Base-by-base conservation (phyloP, 2,113 vertebrate genomes). In the Scatophagus argus region DNA sequence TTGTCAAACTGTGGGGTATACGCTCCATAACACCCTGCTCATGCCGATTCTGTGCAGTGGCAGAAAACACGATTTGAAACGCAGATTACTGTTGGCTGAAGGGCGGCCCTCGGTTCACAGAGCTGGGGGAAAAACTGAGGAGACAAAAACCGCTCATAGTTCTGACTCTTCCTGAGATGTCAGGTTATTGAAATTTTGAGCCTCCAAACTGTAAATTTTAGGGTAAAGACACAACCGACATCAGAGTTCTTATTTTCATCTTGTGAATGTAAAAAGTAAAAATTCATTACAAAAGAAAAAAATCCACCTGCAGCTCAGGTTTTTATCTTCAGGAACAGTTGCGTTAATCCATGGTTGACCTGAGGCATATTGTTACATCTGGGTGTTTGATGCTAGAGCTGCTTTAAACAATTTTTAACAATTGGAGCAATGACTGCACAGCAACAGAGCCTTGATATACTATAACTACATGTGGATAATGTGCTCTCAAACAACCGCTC, bases 11-110 rank as follows among this genome's bases (percentile, higher is more conserved):
- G 51, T 9, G 6, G 31, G 32, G 38, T n/a, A 38, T 54, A 44
- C 31, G 51, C 70, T 77, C 19, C 13, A 4, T 55, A 64, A 72
- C 51, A 72, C 21, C 29, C 49, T 7, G 56, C 25, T 79, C 54
- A 82, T 74, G 68, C 74, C 58, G 75, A 85, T 61, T 76, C 8
- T 41, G 41, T 36, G 51, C 36, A 41, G 69, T 16, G 11, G 60
- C 5, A 51, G 64, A 69, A 72, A 85, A 78, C 25, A 51, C 6
- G 19, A 87, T 79, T 76, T 78, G 65, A 86, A 84, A 84, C 67
- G 77, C 68, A 47, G 63, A 83, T 77, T 62, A 73, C 17, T 77
- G 47, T 13, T 9, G 39, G 36, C 77, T 70, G 61, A 46, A 56
- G 49, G 7, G 31, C n/a, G 60, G 55, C 39, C 54, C 49, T 83